These are phyloP conservation scores for Leptinotarsa haldemani DNA, from an alignment of 2,888 invertebrate species.

Conservation along the genomic window DNA sequence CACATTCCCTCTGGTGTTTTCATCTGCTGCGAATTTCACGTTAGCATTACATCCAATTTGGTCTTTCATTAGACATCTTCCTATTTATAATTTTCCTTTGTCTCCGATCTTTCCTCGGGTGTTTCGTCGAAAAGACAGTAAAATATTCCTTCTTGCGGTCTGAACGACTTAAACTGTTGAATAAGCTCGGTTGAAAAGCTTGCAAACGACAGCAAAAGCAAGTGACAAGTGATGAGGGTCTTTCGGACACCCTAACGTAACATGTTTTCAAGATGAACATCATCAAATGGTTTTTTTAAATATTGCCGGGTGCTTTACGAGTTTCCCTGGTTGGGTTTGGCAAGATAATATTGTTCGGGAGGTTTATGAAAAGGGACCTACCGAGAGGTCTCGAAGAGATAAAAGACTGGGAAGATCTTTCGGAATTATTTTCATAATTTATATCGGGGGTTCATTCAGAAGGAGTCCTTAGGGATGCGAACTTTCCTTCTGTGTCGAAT, in stretches of 20 bases:
- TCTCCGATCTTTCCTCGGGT: slow-evolving; percentile 11
- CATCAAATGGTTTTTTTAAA: slow-evolving; percentile 35
- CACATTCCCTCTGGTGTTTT: background rate
- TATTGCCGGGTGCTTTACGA: slow-evolving; percentile 24
- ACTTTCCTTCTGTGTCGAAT: background rate
- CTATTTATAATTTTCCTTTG: slow-evolving; percentile 42
- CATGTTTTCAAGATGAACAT: slow-evolving; percentile 36
- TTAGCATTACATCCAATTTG: slow-evolving; percentile 35
- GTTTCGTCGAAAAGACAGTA: slow-evolving; percentile 29
- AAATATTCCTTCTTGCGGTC: slow-evolving; percentile 42
- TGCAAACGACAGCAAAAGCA: slow-evolving; percentile 44
- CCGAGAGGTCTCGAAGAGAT: slow-evolving; percentile 8
- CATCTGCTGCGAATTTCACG: slow-evolving; percentile 2
- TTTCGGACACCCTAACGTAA: slow-evolving; percentile 34
- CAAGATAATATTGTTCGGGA: slow-evolving; percentile 26
- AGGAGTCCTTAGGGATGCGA: background rate
- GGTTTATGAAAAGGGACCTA: slow-evolving; percentile 18
- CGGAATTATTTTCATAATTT: slow-evolving; percentile 23
- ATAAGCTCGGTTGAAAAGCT: slow-evolving; percentile 43
- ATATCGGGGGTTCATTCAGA: slow-evolving; percentile 15
- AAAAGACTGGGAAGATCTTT: slow-evolving; percentile 7
- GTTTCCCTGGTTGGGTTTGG: slow-evolving; percentile 6
- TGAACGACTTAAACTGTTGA: slow-evolving; percentile 44
- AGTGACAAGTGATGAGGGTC: slow-evolving; percentile 47
- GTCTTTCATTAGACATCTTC: slow-evolving; percentile 35